Conservation (phyloP, 2,113 vertebrate species). For the Calyptommatus sinebrachiatus region DNA sequence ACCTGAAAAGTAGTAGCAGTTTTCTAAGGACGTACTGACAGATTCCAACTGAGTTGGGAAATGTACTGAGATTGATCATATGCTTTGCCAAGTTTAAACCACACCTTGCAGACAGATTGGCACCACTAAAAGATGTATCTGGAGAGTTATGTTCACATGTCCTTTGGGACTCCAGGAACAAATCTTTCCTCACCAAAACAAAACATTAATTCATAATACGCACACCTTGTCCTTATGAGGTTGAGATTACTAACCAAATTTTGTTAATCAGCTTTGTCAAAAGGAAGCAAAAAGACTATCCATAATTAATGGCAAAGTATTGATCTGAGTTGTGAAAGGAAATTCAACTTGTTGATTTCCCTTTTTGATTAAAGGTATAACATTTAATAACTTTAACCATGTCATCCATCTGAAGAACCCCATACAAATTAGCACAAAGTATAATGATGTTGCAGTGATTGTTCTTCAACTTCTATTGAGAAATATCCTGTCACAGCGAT, state of each 20-base stretch:
- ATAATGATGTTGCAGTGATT: too few species aligned
- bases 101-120: constrained; percentile 17
- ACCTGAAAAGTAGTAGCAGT: background rate
- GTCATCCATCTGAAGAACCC: too few species aligned
- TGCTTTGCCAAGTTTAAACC: constrained; percentile 27
- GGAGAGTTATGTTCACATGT: constrained; percentile 31
- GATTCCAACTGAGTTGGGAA: constrained; percentile 18
- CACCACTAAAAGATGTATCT: constrained; percentile 33
- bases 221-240: background rate
- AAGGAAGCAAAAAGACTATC: constrained; percentile 36
- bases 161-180: constrained; percentile 37
- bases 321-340: background rate
- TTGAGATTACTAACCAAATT: constrained; percentile 32
- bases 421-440: too few species aligned
- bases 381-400: too few species aligned
- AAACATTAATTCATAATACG: constrained; percentile 27
- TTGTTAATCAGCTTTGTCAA: constrained; percentile 32
- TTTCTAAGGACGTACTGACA: constrained; percentile 26
- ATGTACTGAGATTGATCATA: constrained; percentile 17
- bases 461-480: too few species aligned
- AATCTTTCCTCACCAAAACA: constrained; percentile 47
- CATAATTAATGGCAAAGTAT: background rate
- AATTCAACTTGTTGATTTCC: too few species aligned
- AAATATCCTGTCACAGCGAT: too few species aligned
- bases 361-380: too few species aligned